Evolutionary conservation across 2,797 vertebrate genomes (phyloP).

Genomic region (Petrocephalus schoutedeni): DNA sequence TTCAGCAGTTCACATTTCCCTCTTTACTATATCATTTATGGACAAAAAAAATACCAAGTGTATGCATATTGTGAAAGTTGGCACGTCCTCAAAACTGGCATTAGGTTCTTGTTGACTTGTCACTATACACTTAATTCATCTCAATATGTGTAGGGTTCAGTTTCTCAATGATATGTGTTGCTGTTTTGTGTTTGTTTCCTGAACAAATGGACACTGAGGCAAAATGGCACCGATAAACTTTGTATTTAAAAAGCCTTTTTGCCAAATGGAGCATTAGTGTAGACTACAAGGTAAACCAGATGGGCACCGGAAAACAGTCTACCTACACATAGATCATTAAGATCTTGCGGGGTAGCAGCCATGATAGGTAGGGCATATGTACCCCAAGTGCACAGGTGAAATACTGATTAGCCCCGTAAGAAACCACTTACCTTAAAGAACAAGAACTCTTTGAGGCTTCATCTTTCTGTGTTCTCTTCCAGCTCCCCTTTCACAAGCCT

Average conservation of each 20-base stretch:
- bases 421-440: neutral
- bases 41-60: neutral
- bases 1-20: neutral
- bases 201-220: neutral
- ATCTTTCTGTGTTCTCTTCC: neutral
- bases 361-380: neutral
- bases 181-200: neutral
- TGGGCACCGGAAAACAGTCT: neutral
- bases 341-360: neutral
- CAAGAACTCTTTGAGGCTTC: neutral
- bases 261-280: neutral
- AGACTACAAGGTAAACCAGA: neutral
- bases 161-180: neutral
- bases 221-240: neutral
- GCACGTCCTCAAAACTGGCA: neutral
- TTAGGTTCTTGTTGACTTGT: neutral
- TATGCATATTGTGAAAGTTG: neutral
- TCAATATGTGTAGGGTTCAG: neutral
- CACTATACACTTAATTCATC: neutral
- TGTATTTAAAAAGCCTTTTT: neutral
- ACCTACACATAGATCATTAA: neutral
- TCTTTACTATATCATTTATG: neutral
- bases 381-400: neutral
- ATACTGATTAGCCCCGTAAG: neutral
- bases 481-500: neutral